Evolutionary conservation across 2,797 vertebrate genomes (phyloP).

Genomic region (Neostethus bicornis): DNA sequence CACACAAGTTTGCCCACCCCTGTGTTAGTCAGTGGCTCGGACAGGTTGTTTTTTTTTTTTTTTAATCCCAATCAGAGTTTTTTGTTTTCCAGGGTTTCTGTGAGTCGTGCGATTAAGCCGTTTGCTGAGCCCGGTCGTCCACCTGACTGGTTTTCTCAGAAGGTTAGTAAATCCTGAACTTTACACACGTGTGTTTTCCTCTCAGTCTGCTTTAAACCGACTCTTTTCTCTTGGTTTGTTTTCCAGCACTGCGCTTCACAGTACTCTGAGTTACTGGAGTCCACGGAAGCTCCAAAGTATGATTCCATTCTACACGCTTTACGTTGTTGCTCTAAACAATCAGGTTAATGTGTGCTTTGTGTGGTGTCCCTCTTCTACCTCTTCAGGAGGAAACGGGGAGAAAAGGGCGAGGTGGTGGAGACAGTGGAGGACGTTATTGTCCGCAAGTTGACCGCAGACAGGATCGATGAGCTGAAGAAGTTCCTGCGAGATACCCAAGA

Average conservation of each 20-base stretch:
- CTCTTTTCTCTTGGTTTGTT: slow-evolving; percentile 49
- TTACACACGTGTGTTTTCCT: background rate
- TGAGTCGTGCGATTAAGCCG: slow-evolving; percentile 98
- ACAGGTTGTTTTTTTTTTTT: background rate
- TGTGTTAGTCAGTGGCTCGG: no score
- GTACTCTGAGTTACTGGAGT: slow-evolving; percentile 96
- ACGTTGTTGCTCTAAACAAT: background rate
- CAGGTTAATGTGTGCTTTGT: background rate
- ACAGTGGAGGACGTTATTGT: slow-evolving; percentile 99
- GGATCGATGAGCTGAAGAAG: slow-evolving; percentile 97
- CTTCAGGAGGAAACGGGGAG: slow-evolving; percentile 93
- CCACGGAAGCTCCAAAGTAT: slow-evolving; percentile 98
- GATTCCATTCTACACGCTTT: no score
- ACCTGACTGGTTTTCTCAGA: slow-evolving; percentile 99
- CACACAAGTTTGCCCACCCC: no score
- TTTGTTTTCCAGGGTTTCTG: slow-evolving; percentile 88
- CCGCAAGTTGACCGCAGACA: slow-evolving; percentile 90
- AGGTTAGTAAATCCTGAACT: slow-evolving; percentile 76
- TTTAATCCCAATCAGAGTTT: slow-evolving; percentile 4
- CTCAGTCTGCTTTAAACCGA: background rate
- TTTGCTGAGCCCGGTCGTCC: slow-evolving; percentile 96
- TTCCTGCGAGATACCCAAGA: slow-evolving; percentile 95
- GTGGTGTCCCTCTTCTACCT: slow-evolving; percentile 1
- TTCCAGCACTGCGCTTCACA: slow-evolving; percentile 97
- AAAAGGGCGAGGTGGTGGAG: slow-evolving; percentile 98